A percentile compares a stretch with the other conserved stretches of the same genome.
Conservation (phyloP, 1,140 invertebrate genomes). For the Probaryconus sp. region DNA sequence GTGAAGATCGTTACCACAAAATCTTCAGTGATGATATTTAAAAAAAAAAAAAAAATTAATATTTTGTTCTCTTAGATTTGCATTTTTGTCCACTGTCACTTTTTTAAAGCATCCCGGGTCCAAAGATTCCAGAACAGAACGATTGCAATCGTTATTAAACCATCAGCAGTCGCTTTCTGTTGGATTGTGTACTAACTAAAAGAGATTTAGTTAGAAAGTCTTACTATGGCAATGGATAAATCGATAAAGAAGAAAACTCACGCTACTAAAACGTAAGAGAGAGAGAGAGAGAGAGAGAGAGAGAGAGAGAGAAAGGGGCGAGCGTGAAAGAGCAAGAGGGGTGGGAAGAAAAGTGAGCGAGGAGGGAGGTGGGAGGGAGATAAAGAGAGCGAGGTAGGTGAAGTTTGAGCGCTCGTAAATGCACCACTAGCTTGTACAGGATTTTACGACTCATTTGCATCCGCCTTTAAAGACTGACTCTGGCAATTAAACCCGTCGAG, state of each 20-base stretch:
- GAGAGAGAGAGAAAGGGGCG: constrained; percentile 22
- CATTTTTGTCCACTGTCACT: too few species aligned
- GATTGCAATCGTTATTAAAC: constrained; percentile 9
- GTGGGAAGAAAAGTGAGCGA: constrained; percentile 6
- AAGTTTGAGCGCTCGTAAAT: constrained; percentile 75
- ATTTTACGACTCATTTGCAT: constrained; percentile 77
- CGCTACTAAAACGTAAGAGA: too few species aligned
- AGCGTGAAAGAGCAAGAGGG: constrained; percentile 1
- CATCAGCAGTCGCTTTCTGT: constrained; percentile 60
- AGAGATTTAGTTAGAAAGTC: constrained; percentile 71
- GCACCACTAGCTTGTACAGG: constrained; percentile 62
- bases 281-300: background rate
- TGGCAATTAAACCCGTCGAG: constrained; percentile 73
- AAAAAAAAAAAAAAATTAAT: too few species aligned
- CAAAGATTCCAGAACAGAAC: too few species aligned
- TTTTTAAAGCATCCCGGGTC: too few species aligned
- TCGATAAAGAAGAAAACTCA: constrained; percentile 71
- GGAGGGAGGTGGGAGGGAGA: constrained; percentile 10
- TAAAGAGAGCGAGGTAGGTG: constrained; percentile 19
- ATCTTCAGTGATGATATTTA: too few species aligned
- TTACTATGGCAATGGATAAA: constrained; percentile 43
- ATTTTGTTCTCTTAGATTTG: too few species aligned
- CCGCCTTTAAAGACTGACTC: constrained; percentile 73
- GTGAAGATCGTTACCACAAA: too few species aligned
- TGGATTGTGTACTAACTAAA: constrained; percentile 64